Percentiles rank a stretch among this genome's conserved stretches.
Evolutionary conservation across 2,888 invertebrate species (phyloP).

Genomic region (Suillia variegata): DNA sequence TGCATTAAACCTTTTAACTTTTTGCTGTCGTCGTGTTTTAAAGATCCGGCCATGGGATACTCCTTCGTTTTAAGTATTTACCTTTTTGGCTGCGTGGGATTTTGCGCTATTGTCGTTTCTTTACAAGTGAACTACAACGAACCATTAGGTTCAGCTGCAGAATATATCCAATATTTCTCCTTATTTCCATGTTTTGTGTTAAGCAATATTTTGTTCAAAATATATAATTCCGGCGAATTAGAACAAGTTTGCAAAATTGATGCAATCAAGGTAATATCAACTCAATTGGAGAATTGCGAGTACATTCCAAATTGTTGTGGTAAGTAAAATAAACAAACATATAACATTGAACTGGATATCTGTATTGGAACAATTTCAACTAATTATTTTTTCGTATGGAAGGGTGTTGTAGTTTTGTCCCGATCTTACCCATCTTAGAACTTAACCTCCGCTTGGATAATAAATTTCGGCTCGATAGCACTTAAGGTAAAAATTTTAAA

Average conservation of each 20-base stretch:
- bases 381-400: too few species aligned
- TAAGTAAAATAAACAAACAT: slow-evolving; percentile 29
- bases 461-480: too few species aligned
- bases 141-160: too few species aligned
- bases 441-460: too few species aligned
- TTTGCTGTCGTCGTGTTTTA: slow-evolving; percentile 62
- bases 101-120: background rate
- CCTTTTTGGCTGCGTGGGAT: slow-evolving; percentile 20
- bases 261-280: slow-evolving; percentile 26
- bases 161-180: background rate
- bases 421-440: too few species aligned
- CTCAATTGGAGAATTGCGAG: slow-evolving; percentile 23
- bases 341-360: too few species aligned
- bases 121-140: too few species aligned
- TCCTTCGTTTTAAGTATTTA: slow-evolving; percentile 18
- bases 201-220: slow-evolving; percentile 28
- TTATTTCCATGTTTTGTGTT: slow-evolving; percentile 29
- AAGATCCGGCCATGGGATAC: slow-evolving; percentile 62
- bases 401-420: too few species aligned
- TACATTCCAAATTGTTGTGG: slow-evolving; percentile 38
- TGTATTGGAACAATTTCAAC: too few species aligned
- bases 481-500: too few species aligned
- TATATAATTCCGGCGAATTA: slow-evolving; percentile 27
- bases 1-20: slow-evolving; percentile 26
- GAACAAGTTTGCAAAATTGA: slow-evolving; percentile 28